A percentile compares a stretch with the other conserved stretches of the same genome.
Evolutionary conservation across 2,888 invertebrate genomes (phyloP).

Genomic region (Chymomyza amoena): DNA sequence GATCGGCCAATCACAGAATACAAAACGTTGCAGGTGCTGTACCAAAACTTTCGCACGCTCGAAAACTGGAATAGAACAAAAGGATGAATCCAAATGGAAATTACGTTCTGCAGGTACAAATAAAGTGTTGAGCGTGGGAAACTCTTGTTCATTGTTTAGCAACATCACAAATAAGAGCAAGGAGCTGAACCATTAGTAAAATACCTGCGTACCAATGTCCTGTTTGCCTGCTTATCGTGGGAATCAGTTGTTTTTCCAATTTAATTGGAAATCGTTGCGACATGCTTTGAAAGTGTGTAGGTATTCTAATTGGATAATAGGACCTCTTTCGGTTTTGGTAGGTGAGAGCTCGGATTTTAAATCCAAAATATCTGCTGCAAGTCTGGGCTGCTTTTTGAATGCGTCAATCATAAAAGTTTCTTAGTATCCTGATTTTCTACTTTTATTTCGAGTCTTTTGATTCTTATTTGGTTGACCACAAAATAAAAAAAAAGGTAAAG

Average conservation of each 20-base stretch:
- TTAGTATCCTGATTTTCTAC: too few relatives aligned
- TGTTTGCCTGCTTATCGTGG: constrained; percentile 45
- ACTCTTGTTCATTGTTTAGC: constrained; percentile 25
- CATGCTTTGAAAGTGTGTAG: too few relatives aligned
- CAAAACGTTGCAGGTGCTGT: constrained; percentile 61
- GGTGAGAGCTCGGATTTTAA: too few relatives aligned
- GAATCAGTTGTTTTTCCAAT: constrained; percentile 38
- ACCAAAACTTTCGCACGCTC: constrained; percentile 72
- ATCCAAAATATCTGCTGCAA: too few relatives aligned
- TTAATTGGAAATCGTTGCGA: constrained; percentile 7
- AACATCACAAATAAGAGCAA: not conserved
- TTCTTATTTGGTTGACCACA: not conserved
- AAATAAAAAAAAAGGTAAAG: constrained; percentile 26
- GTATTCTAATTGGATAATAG: not conserved
- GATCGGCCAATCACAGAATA: constrained; percentile 60
- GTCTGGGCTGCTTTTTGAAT: too few relatives aligned
- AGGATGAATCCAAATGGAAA: constrained; percentile 14
- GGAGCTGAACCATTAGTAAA: constrained; percentile 18
- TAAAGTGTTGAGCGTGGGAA: constrained; percentile 70
- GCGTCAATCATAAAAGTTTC: too few relatives aligned
- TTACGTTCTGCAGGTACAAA: constrained; percentile 59
- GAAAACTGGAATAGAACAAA: constrained; percentile 2
- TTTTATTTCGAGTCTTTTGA: too few relatives aligned
- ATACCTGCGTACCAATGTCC: constrained; percentile 32
- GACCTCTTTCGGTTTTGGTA: too few relatives aligned